Conservation (phyloP, 2,113 vertebrate genomes). For the Rallus limicola region DNA sequence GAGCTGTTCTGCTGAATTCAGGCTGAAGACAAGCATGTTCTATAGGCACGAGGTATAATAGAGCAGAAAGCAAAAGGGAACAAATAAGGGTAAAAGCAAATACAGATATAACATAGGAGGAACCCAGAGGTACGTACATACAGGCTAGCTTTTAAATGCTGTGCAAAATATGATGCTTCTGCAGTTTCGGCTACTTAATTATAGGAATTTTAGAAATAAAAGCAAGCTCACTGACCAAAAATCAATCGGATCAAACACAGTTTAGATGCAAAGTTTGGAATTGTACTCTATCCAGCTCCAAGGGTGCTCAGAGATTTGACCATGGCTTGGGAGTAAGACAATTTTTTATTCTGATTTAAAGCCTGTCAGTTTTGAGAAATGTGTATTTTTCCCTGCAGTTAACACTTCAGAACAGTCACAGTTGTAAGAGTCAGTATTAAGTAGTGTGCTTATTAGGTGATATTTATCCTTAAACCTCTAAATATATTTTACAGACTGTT, state of each 20-base stretch:
- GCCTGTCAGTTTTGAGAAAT: background rate
- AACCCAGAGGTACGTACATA: background rate
- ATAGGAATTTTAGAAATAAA: background rate
- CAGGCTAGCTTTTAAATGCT: background rate
- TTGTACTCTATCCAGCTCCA: background rate
- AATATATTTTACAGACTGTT: background rate
- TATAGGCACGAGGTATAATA: background rate
- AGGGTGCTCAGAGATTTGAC: background rate
- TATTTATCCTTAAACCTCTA: background rate
- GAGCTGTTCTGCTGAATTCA: slow-evolving; percentile 7
- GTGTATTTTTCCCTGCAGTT: background rate
- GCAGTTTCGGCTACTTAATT: background rate
- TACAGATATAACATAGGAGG: background rate
- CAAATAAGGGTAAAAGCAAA: slow-evolving; percentile 10
- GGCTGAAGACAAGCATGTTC: background rate
- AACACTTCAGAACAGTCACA: background rate
- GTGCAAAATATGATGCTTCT: background rate
- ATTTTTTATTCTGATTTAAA: background rate
- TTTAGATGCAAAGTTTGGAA: background rate
- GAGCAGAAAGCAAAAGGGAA: background rate
- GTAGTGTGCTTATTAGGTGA: background rate
- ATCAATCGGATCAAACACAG: background rate
- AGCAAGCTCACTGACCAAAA: background rate
- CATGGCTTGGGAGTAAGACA: background rate
- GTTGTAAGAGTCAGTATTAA: background rate